phyloP scores from a whole-genome alignment of 2,797 vertebrate genomes.

The Buphagus erythrorhynchus region DNA sequence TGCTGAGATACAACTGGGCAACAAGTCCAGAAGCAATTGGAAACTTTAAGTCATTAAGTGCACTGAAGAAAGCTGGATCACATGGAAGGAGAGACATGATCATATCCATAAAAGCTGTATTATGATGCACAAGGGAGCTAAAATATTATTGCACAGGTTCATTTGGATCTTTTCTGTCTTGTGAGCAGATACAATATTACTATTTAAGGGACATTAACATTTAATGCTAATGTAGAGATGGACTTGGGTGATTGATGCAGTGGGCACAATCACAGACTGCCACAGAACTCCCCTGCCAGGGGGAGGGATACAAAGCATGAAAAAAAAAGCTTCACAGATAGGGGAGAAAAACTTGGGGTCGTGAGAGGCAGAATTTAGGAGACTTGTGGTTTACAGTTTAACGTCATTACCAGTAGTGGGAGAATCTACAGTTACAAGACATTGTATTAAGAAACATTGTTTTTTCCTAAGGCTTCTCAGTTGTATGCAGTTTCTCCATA shows the following conservation, averaged over 20 bases:
- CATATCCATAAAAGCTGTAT: not conserved
- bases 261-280: not conserved
- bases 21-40: slow-evolving; percentile 32
- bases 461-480: not conserved
- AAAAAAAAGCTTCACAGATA: not conserved
- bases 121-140: not conserved
- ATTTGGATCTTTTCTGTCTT: not conserved
- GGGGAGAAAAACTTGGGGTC: not conserved
- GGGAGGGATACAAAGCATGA: not conserved
- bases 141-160: not conserved
- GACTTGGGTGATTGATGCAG: not conserved
- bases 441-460: slow-evolving; percentile 13
- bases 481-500: not conserved
- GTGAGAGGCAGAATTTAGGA: slow-evolving; percentile 22
- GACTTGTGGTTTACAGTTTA: slow-evolving; percentile 46
- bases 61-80: not conserved
- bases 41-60: slow-evolving; percentile 48
- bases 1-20: slow-evolving; percentile 34
- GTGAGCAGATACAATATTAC: not conserved
- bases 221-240: not conserved
- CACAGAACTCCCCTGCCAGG: not conserved
- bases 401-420: slow-evolving; percentile 21
- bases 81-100: not conserved
- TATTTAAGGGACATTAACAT: not conserved
- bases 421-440: slow-evolving; percentile 45